Percentiles rank a stretch among this genome's conserved stretches.
phyloP scores from a whole-genome alignment of 1,140 invertebrate genomes.

The Drosophila ironensis region DNA sequence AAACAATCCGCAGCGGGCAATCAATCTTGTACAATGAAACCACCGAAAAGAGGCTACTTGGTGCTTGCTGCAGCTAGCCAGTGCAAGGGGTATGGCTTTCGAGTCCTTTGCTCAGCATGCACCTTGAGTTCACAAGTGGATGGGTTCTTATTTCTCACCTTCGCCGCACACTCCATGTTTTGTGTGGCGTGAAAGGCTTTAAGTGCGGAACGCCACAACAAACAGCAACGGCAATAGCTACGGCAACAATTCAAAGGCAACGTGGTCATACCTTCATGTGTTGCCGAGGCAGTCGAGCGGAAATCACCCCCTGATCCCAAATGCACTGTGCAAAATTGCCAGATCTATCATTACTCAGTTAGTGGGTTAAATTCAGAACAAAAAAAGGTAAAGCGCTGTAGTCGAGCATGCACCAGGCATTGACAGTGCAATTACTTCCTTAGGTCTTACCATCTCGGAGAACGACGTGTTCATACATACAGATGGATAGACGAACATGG shows the following conservation, averaged over 20 bases:
- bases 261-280: slow-evolving; percentile 48
- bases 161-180: slow-evolving; percentile 19
- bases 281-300: slow-evolving; percentile 53
- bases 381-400: too few relatives aligned
- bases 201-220: slow-evolving; percentile 62
- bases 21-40: slow-evolving; percentile 46
- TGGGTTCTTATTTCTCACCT: slow-evolving; percentile 47
- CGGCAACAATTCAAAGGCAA: slow-evolving; percentile 41
- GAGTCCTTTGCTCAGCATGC: slow-evolving; percentile 35
- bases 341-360: background rate
- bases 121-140: slow-evolving; percentile 51
- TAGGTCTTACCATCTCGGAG: too few relatives aligned
- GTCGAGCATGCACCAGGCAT: too few relatives aligned
- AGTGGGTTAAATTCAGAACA: too few relatives aligned
- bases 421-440: too few relatives aligned
- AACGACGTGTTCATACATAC: too few relatives aligned
- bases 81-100: slow-evolving; percentile 30
- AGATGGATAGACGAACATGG: too few relatives aligned
- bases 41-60: slow-evolving; percentile 27
- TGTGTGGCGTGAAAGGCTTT: slow-evolving; percentile 60
- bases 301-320: slow-evolving; percentile 39
- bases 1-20: slow-evolving; percentile 43
- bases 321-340: background rate
- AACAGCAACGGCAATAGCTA: slow-evolving; percentile 51
- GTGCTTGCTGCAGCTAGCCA: slow-evolving; percentile 12